Evolutionary conservation across 2,888 invertebrate species (phyloP), one percentile per base, ranked within the genome.

Genomic region (Lasioglossum calceatum): DNA sequence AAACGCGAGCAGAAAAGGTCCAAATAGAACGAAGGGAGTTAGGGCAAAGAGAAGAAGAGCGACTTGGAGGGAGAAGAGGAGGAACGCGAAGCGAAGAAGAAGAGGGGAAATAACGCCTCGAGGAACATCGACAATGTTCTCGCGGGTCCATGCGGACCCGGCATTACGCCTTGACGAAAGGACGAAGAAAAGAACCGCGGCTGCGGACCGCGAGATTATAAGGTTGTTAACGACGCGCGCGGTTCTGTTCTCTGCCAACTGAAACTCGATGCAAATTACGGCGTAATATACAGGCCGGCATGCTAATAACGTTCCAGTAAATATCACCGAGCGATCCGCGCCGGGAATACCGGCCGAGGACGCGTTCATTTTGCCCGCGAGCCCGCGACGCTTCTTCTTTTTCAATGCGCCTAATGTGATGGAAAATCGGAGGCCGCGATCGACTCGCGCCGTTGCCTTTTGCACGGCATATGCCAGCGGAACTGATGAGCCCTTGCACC

Each of bases 301-400:
- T 90, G 90, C 87, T 89, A 89, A 89, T 90, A 89, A 88, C 79
- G 86, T 84, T 83, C 84, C 88, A 81, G 79, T 81, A 85, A 89
- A 86, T 90, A 90, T 89, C 88, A 73, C 81, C 82, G 86, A 44
- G 77, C 87, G 36, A 64, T 64, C 54, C 74, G 42, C 42, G 44
- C 23, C 70, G 23, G 10, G 42, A 42, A 71, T 71, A 71, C 71
- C 39, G 12, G 71, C 42, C 71, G 42, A 71, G 73, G 73, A 73
- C 76, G 79, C 75, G 82, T 89, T 89, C 78, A 85, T 81, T 87
- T 79, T 75, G 76, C 81, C 73, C 79, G 85, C 85, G 82, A 84
- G 82, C 77, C 47, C 36, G 36, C 58, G 44, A 39, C 54, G 50
- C 70, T 70, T 44, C 27, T 19, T 77, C 77, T 64, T 27, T 70